A percentile compares a stretch with the other conserved stretches of the same genome.
phyloP scores from a whole-genome alignment of 1,140 invertebrate species.

The Rhopalosiphum padi region DNA sequence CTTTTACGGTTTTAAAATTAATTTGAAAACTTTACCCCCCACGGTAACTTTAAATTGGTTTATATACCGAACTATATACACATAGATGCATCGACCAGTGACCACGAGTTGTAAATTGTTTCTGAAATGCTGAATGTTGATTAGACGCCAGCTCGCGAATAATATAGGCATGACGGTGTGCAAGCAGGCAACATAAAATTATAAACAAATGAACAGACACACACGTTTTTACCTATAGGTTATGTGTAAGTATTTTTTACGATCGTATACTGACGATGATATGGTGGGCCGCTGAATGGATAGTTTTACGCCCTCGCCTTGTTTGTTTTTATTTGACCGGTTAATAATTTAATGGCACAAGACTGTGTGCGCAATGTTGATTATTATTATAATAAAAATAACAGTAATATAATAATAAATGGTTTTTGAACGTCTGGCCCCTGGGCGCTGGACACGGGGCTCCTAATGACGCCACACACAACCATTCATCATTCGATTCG shows the following conservation, averaged over 20 bases:
- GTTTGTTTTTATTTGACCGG: conserved; percentile 57
- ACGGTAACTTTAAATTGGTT: background rate
- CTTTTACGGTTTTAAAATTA: background rate
- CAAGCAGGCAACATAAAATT: background rate
- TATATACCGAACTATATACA: background rate
- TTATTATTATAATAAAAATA: conserved; percentile 52
- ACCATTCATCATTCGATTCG: conserved; percentile 53
- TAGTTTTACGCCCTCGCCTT: conserved; percentile 55
- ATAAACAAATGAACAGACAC: background rate
- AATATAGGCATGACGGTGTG: background rate
- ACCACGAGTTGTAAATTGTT: background rate
- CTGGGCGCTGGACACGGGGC: conserved; percentile 36
- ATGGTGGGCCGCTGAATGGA: conserved; percentile 35
- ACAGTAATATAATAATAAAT: conserved; percentile 56
- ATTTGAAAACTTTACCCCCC: background rate
- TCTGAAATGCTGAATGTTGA: background rate
- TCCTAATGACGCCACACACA: conserved; percentile 52
- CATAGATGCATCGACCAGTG: no score
- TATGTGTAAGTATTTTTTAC: conserved; percentile 11
- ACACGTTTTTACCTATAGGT: background rate
- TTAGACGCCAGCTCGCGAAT: background rate
- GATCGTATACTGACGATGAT: background rate
- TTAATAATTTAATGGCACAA: conserved; percentile 56
- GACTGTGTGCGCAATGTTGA: conserved; percentile 30
- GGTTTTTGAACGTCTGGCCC: conserved; percentile 50